Conservation (phyloP, 2,113 vertebrate species). For the Equus przewalskii region DNA sequence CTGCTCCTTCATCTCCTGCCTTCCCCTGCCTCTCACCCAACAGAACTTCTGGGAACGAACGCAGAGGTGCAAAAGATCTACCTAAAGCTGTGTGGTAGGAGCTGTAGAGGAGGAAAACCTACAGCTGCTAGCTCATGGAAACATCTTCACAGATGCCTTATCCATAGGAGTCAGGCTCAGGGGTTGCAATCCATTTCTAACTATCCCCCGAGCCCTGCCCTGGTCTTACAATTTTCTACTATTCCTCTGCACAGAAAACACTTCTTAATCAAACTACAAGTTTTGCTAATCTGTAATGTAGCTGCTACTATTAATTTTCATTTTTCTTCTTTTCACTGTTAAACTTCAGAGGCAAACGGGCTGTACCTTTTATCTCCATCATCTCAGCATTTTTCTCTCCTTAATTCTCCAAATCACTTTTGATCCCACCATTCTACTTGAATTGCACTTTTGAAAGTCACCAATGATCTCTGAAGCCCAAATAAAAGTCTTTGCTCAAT, state of each 20-base stretch:
- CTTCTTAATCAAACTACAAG: neutral
- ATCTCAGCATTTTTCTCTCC: neutral
- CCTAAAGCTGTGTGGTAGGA: neutral
- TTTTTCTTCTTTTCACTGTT: neutral
- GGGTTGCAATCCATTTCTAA: neutral
- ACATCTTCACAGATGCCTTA: neutral
- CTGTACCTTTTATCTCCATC: neutral
- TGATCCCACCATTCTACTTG: neutral
- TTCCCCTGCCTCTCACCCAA: neutral
- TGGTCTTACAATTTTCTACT: neutral
- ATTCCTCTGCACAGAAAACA: neutral
- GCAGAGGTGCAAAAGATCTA: neutral
- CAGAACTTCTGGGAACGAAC: neutral
- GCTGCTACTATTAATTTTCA: neutral
- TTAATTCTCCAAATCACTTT: neutral
- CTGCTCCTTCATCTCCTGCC: neutral
- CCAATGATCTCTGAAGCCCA: neutral
- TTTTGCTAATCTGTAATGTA: neutral
- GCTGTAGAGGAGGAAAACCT: neutral
- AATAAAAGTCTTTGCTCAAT: neutral
- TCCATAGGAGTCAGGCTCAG: neutral
- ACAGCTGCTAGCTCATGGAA: neutral
- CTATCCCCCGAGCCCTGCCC: neutral
- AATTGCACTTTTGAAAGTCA: neutral
- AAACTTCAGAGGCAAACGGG: constrained; percentile 19